Percentiles rank a stretch among this genome's conserved stretches.
Evolutionary conservation across 2,888 invertebrate species (phyloP).

Genomic region (Myopa tessellatipennis): DNA sequence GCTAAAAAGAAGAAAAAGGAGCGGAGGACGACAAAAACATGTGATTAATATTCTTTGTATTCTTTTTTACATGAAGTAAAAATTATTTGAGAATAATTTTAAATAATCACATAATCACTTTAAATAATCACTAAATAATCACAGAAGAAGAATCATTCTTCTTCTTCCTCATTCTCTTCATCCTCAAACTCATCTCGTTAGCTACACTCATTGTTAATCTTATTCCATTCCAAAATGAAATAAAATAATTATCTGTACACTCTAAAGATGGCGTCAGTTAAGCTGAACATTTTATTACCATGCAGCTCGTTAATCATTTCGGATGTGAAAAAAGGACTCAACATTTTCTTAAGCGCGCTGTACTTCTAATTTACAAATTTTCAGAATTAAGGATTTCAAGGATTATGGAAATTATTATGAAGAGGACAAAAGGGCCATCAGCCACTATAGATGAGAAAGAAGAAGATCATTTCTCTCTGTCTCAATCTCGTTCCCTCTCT

Average conservation of each 20-base stretch:
- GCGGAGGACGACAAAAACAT: too few species aligned
- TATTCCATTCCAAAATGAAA: neutral
- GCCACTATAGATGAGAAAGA: neutral
- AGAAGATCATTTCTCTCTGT: neutral
- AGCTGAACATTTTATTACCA: slow-evolving; percentile 42
- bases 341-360: slow-evolving; percentile 17
- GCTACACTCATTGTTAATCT: neutral
- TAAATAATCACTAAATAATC: too few species aligned
- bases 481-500: neutral
- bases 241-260: slow-evolving; percentile 23
- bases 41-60: too few species aligned
- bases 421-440: neutral
- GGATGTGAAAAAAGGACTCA: neutral
- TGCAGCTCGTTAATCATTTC: slow-evolving; percentile 46
- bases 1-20: too few species aligned
- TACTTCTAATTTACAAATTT: slow-evolving; percentile 44
- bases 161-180: neutral
- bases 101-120: too few species aligned
- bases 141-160: too few species aligned
- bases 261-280: slow-evolving; percentile 11
- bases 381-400: slow-evolving; percentile 36
- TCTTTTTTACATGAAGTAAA: too few species aligned
- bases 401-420: slow-evolving; percentile 45
- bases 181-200: neutral
- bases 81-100: too few species aligned